Evolutionary conservation across 2,797 vertebrate genomes (phyloP).

Genomic region (Helicolenus hilgendorfi): DNA sequence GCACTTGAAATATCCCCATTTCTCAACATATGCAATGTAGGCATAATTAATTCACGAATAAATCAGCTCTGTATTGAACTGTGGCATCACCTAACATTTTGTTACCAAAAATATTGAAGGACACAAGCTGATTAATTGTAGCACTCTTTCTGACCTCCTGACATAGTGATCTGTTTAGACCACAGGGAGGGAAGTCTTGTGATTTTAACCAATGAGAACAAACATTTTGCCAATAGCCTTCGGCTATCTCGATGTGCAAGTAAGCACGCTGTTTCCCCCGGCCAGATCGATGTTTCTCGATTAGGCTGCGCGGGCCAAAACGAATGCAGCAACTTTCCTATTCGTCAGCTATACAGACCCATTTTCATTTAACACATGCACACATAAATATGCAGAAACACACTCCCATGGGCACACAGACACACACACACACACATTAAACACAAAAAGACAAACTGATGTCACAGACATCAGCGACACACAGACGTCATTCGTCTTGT

Average conservation of each 20-base stretch:
- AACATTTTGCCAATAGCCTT: slow-evolving; percentile 85
- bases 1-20: slow-evolving; percentile 1
- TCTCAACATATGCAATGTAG: not conserved
- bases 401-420: not conserved
- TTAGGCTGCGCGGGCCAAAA: slow-evolving; percentile 63
- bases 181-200: slow-evolving; percentile 70
- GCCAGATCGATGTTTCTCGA: slow-evolving; percentile 78
- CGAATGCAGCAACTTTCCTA: slow-evolving; percentile 42
- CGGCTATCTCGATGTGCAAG: slow-evolving; percentile 79
- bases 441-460: slow-evolving; percentile 30
- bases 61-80: slow-evolving; percentile 17
- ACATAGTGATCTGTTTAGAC: slow-evolving; percentile 72
- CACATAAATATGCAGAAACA: slow-evolving; percentile 25
- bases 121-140: slow-evolving; percentile 61
- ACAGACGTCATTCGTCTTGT: slow-evolving; percentile 46
- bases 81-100: slow-evolving; percentile 41
- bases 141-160: slow-evolving; percentile 70
- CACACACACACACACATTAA: not conserved
- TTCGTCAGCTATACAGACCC: slow-evolving; percentile 45
- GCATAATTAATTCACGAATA: slow-evolving; percentile 16
- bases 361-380: slow-evolving; percentile 34
- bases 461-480: slow-evolving; percentile 38
- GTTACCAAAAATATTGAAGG: slow-evolving; percentile 49
- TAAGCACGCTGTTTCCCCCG: slow-evolving; percentile 73
- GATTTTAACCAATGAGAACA: slow-evolving; percentile 85